Evolutionary conservation across 2,113 vertebrate species (phyloP), one percentile per base, ranked within the genome.

Genomic region (Reinhardtius hippoglossoides): DNA sequence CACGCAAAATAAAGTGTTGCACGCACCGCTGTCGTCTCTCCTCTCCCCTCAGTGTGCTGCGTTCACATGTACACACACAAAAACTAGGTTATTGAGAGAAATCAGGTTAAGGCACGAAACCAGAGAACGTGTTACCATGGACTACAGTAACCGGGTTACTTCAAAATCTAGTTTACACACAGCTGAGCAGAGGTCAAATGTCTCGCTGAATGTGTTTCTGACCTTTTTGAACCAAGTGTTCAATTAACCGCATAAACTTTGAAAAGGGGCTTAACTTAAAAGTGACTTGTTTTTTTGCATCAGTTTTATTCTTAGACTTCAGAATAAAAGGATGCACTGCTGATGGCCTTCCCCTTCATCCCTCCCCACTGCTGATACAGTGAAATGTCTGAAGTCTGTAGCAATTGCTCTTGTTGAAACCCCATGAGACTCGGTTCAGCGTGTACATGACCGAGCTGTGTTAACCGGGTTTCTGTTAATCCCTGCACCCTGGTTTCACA

Each of bases 401-500:
- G 27, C 27, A 21, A 12, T 12, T 35, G 42, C 10, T 44, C 50
- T 52, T 44, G 26, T 37, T 64, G 55, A 64, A 75, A 69, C 4
- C 37, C 9, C 50, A 9, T 56, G 71, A 75, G 77, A 55, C n/a
- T 10, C 10, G 5, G 8, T 66, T 59, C 55, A 66, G 44, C 3
- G 0, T 48, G 61, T 46, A 35, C 48, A 54, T 64, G 37, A 74
- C 50, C 2, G 16, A 65, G 46, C 57, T 56, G 54, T 68, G 46
- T 74, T 77, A 72, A 81, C 80, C 15, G 13, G 59, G 75, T 80
- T 87, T 76, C 24, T 59, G 18, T 65, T 74, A 24, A 82, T 77
- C 78, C 67, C 73, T 74, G 56, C 40, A 72, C 50, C 69, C 61
- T 58, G 3, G 52, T 85, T 67, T 68, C 54, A 67, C 1, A 8